Evolutionary conservation across 2,888 invertebrate species (phyloP), one percentile per base, ranked within the genome.

Genomic region (Chaitophorus viminalis): DNA sequence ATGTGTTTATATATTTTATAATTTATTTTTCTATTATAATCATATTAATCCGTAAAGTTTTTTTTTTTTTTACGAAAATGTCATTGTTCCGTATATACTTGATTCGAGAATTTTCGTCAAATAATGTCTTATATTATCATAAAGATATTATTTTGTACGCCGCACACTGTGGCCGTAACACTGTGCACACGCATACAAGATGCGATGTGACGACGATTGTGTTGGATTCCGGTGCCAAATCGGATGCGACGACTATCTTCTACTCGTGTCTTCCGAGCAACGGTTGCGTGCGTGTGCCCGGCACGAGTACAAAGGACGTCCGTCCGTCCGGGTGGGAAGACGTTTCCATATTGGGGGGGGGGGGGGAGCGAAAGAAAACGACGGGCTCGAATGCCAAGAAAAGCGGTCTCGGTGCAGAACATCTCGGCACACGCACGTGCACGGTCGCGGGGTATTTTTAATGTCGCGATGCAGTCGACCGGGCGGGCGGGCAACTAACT

Each of bases 221-320:
- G 60, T 6, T n/a, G 65, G 29, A 70, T 31, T 72, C n/a, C 72
- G 74, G 54, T 74, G 82, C 82, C 82, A 74, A 74, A 82, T 82
- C 82, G 72, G 82, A 82, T 82, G 72, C 72, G 72, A 52, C 70
- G 29, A 21, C 4, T 21, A 25, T 21, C 25, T 46, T 21, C 25
- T 46, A 46, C 14, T 46, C 46, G 46, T n/a, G 46, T 46, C 25
- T 8, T 18, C 54, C 3, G 52, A 31, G 54, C 52, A 33, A 33
- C 6, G 60, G 25, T 36, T 25, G 60, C 60, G 60, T 21, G 14
- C 11, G 14, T 54, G 21, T 1, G 18, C 25, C 29, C n/a, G 68
- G 4, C 4, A 1, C n/a, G 68, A 5, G 17, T n/a, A 6, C 25
- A 54, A 1, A 21, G 31, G 6, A 70, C 31, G 46, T 29, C 79